Base-by-base conservation (phyloP, 1,140 invertebrate species). In the Papilio polytes region DNA sequence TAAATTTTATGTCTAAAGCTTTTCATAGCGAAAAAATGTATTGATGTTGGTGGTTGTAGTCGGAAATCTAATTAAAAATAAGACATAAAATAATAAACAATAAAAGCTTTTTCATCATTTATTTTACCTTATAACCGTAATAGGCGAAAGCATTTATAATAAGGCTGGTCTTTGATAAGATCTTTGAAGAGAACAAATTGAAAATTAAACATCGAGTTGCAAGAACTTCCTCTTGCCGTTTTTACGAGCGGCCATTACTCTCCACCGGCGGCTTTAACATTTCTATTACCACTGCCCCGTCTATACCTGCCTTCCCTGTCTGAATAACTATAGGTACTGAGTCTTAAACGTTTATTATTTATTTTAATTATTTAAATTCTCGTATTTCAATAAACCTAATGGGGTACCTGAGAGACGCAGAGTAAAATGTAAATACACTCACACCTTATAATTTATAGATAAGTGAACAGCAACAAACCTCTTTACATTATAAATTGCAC, bases 131-230 rank as follows among this genome's bases (percentile, higher is more conserved):
- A 41, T 8, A 41, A 41, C 36, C 7, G 36, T 41, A 41, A 41
- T 8, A 41, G 36, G 36, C 6, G 36, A 41, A 8, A 41, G 36
- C 8, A 41, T 36, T 36, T 36, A 36, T 0, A 41, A 1, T 41
- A 41, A 7, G 36, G 36, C 1, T 41, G 1, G 12, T 13, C 46
- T 13, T 48, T 48, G 46, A 41, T 41, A 41, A 41, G 36, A 41
- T 41, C 56, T 59, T 59, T 59, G n/a, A 59, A 59, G 20, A 26
- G 22, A 63, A 63, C 59, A 31, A 63, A 63, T 63, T 63, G 59
- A 63, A 63, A 63, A 63, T 63, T 63, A 63, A 63, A 63, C 59
- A 63, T 63, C 10, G 59, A 12, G 59, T 63, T 26, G 20, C 59
- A 63, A n/a, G n/a, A 59, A 63, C 59, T 12, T 63, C 22, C 20